Evolutionary conservation across 1,140 invertebrate species (phyloP).

Genomic region (Conus betulinus): DNA sequence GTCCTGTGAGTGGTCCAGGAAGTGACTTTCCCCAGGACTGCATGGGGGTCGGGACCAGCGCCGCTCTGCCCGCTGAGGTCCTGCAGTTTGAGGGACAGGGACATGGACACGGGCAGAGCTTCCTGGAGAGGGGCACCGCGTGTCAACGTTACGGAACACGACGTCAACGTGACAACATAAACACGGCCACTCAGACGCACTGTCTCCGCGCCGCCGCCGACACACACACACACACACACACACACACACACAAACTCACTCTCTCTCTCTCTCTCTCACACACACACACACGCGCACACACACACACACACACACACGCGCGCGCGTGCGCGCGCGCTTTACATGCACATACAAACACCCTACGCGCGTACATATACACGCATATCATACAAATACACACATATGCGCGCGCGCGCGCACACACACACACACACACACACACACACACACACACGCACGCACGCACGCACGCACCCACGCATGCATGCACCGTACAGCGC

Average conservation of each 20-base stretch:
- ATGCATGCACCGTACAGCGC: too few species aligned
- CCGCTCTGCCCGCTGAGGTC: too few species aligned
- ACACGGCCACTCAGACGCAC: neutral
- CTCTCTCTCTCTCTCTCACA: too few species aligned
- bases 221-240: neutral
- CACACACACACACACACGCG: too few species aligned
- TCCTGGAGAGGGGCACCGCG: neutral
- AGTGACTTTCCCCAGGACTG: too few species aligned
- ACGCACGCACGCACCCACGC: neutral
- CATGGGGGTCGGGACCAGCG: too few species aligned
- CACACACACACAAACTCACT: too few species aligned
- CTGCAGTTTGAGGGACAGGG: neutral
- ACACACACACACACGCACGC: neutral
- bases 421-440: neutral
- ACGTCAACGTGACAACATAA: neutral
- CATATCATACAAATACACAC: neutral
- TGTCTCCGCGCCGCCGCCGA: neutral
- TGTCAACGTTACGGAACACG: slow-evolving; percentile 12
- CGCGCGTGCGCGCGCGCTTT: too few species aligned
- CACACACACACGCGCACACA: too few species aligned
- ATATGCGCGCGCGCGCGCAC: neutral
- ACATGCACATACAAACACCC: too few species aligned
- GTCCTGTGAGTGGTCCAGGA: too few species aligned
- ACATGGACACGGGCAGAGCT: neutral
- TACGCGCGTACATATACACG: neutral